These are phyloP conservation scores for Pseudeuparius sepicola DNA, from an alignment of 2,888 invertebrate genomes.

Conservation along the genomic window DNA sequence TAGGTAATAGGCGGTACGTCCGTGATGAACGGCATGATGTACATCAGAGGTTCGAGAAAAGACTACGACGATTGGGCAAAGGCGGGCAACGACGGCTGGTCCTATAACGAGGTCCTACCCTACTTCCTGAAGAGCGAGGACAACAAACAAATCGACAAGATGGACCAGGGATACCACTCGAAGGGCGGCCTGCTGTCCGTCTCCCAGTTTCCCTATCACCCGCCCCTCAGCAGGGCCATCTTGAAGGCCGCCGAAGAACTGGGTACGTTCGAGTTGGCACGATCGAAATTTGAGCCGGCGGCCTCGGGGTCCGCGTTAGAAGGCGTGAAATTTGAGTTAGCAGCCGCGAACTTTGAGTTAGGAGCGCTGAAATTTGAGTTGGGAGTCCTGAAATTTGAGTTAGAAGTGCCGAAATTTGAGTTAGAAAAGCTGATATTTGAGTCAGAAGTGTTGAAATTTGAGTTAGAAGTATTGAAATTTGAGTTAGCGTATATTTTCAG, in stretches of 20 bases:
- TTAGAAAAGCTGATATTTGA: too few relatives aligned
- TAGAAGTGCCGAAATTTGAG: too few relatives aligned
- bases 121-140: conserved; percentile 83
- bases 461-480: too few relatives aligned
- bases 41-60: conserved; percentile 76
- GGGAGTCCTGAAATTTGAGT: too few relatives aligned
- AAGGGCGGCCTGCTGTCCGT: conserved; percentile 70
- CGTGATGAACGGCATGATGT: conserved; percentile 94
- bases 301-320: too few relatives aligned
- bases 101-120: conserved; percentile 79
- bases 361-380: too few relatives aligned
- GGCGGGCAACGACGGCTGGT: conserved; percentile 81
- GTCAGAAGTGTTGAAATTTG: too few relatives aligned
- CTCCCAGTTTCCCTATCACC: conserved; percentile 76
- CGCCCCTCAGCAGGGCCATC: conserved; percentile 68
- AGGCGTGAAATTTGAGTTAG: too few relatives aligned
- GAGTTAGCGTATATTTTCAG: too few relatives aligned
- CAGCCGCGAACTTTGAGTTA: too few relatives aligned
- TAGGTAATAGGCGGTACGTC: conserved; percentile 86
- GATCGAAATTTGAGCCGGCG: too few relatives aligned
- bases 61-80: conserved; percentile 86
- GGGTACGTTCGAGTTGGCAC: conserved; percentile 44
- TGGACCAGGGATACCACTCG: conserved; percentile 69
- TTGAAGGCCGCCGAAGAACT: conserved; percentile 70
- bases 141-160: conserved; percentile 57